Base-by-base conservation (phyloP, 2,797 vertebrate species). In the Pachyuromys duprasi region DNA sequence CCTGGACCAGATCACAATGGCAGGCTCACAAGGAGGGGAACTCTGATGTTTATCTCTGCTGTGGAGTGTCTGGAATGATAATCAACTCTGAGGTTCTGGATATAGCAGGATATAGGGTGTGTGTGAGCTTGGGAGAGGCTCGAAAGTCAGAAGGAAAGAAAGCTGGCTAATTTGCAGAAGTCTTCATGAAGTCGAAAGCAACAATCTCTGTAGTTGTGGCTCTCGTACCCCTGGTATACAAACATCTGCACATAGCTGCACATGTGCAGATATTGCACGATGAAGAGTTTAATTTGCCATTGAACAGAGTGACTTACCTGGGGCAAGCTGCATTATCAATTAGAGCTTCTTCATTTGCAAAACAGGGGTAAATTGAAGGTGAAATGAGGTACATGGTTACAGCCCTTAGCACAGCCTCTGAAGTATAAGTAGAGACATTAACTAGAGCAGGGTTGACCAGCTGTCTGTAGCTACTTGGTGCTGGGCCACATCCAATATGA, bases 31-130 rank as follows among this genome's bases (percentile, higher is more conserved):
- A 55, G 81, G 82, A 82, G 39, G 55, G 79, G 70, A 80, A 42
- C 72, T 78, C 87, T 70, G 97, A 96, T 97, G 90, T 97, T 97
- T 95, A 95, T 96, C 94, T 97, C 92, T 63, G 86, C 90, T 0
- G 1, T 14, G 9, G 75, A 93, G 95, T 80, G 92, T 97, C 96
- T 97, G 97, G 92, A 72, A 60, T 39, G 20, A 74, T 97, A 96
- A 97, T 97, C 97, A 95, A 75, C 96, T 95, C 33, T 65, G 86
- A 96, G 76, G 89, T 94, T 95, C 90, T 89, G 78, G 81, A 67
- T 86, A 86, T 79, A 93, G 53, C 89, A 93, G 97, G 94, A 96
- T 97, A 57, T 92, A 82, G 82, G 28, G 14, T 14, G 2, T 57
- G 55, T 8, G 42, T 8, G 49, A 1, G 11, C 1, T 49, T 78